These are phyloP conservation scores for Poecilobothrus nobilitatus DNA, from an alignment of 2,888 invertebrate genomes.

Conservation along the genomic window DNA sequence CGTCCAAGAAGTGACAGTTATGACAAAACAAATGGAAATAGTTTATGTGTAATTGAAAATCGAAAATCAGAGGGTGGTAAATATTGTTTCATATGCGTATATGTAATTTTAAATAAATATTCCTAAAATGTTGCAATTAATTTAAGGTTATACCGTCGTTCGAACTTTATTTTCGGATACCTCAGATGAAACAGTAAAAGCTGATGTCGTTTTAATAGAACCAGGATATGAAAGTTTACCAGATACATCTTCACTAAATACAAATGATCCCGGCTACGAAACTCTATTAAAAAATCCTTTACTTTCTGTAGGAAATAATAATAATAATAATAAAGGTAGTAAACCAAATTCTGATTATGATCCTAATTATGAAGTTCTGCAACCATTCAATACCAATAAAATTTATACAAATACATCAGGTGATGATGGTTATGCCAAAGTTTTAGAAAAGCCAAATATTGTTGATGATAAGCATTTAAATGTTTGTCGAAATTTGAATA, in stretches of 20 bases:
- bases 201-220: constrained; percentile 36
- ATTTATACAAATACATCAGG: constrained; percentile 21
- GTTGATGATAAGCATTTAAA: not conserved
- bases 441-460: constrained; percentile 36
- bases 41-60: constrained; percentile 32
- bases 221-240: constrained; percentile 39
- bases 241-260: constrained; percentile 50
- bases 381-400: constrained; percentile 33
- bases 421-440: constrained; percentile 44
- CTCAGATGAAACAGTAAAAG: constrained; percentile 29
- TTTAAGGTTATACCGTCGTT: constrained; percentile 10
- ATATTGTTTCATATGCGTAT: not conserved
- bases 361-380: constrained; percentile 72
- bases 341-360: constrained; percentile 54
- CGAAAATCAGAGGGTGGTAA: constrained; percentile 39
- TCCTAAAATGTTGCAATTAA: no score
- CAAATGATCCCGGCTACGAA: constrained; percentile 67
- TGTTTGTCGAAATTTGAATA: constrained; percentile 17
- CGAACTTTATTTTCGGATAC: constrained; percentile 22
- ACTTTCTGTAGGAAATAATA: constrained; percentile 23
- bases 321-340: constrained; percentile 29
- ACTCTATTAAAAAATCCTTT: constrained; percentile 45
- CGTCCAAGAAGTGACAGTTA: constrained; percentile 43
- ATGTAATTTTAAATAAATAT: not conserved
- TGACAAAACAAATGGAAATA: constrained; percentile 46